These are phyloP conservation scores for Aurelia sp. DNA, from an alignment of 30 jellyfish, hydroid and myxozoan genomes.

Conservation along the genomic window DNA sequence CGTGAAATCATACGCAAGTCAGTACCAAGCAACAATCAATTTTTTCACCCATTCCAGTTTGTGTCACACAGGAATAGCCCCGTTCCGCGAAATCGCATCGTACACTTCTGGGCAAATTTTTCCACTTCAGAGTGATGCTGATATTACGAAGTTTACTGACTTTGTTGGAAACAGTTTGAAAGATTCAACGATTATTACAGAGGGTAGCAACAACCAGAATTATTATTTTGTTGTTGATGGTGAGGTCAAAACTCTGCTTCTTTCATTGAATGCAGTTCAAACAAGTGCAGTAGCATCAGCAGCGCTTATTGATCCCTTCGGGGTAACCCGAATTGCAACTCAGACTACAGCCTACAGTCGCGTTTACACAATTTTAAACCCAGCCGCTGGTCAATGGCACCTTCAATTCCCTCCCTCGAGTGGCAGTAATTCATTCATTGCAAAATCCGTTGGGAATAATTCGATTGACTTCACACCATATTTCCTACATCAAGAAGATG, in stretches of 20 bases:
- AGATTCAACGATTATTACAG: constrained; percentile 45
- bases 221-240: constrained; percentile 28
- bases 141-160: constrained; percentile 48
- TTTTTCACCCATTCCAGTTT: constrained; percentile 19
- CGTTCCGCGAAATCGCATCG: constrained; percentile 76
- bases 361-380: constrained; percentile 29
- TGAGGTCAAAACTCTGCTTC: constrained; percentile 23
- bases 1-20: constrained; percentile 40
- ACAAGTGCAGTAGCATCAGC: constrained; percentile 34
- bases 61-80: constrained; percentile 8
- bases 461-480: constrained; percentile 43
- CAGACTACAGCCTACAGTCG: constrained; percentile 22
- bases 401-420: constrained; percentile 46
- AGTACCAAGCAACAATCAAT: constrained; percentile 36
- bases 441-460: constrained; percentile 50
- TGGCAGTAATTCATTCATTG: constrained; percentile 33
- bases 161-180: constrained; percentile 58
- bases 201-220: constrained; percentile 63
- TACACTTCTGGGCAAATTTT: constrained; percentile 86
- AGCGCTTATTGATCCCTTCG: constrained; percentile 60
- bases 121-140: constrained; percentile 40
- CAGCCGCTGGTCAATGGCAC: constrained; percentile 66
- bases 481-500: constrained; percentile 55
- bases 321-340: constrained; percentile 2
- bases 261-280: constrained; percentile 38